Evolutionary conservation across 2,888 invertebrate species (phyloP), one percentile per base, ranked within the genome.

Genomic region (Poecilus cupreus): DNA sequence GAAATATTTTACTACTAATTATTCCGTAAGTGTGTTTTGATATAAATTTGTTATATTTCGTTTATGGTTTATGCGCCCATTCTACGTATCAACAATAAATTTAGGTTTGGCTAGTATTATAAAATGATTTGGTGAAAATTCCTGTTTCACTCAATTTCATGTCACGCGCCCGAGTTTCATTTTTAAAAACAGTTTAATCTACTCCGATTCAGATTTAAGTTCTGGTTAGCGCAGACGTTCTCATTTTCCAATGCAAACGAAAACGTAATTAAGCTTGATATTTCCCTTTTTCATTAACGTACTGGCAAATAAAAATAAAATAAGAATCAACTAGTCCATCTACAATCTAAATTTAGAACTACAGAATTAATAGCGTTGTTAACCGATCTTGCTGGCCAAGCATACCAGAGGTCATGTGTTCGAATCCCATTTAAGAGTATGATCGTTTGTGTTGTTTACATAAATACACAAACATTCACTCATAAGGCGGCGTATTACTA

Each of bases 241-340:
- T 32, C 64, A 64, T 64, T 64, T 37, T 37, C 37, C 24, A 57
- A 57, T 24, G 57, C 24, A 64, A 64, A 64, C 64, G 64, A 64
- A 64, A 64, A 64, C 37, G 64, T 64, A 64, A 64, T 64, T 64
- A 64, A 64, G 64, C 16, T 64, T 37, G 64, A 37, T 64, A 64
- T 64, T 13, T 64, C 37, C 16, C 64, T 32, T 64, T 64, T 32
- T 64, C 18, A 32, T 37, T 18, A 64, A 64, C 37, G 64, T 64
- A 64, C 51, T 8, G 51, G 6, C 2, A 51, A 51, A 51, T 64
- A 64, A 64, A 64, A 64, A 64, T 64, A 64, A 64, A 64, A 51
- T 18, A 51, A 18, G 46, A 18, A 37, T 64, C 37, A 57, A 64
- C 64, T 64, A 64, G 64, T 64, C 4, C 64, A 37, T 37, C 32